Percentiles rank a stretch among this genome's conserved stretches.
Conservation (phyloP, 2,888 invertebrate species). For the Lomographa bimaculata region DNA sequence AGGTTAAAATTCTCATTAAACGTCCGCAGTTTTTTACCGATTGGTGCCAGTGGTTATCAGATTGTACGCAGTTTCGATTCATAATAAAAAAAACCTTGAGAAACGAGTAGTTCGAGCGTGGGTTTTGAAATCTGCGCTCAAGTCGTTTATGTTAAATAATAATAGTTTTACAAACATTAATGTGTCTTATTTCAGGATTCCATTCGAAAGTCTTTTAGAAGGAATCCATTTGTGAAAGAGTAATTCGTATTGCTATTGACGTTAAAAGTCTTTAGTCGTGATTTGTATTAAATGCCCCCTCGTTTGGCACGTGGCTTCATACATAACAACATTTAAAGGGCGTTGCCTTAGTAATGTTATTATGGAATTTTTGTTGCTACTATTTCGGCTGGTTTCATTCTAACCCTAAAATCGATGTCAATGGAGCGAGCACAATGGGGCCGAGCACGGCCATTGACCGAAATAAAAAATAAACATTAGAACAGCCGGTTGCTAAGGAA, state of each 20-base stretch:
- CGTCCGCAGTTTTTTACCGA: slow-evolving; percentile 53
- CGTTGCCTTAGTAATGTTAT: slow-evolving; percentile 11
- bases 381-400: slow-evolving; percentile 51
- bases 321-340: slow-evolving; percentile 25
- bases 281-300: slow-evolving; percentile 25
- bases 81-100: slow-evolving; percentile 50
- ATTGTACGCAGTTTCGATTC: slow-evolving; percentile 45
- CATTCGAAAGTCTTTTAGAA: slow-evolving; percentile 31
- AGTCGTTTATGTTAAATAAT: slow-evolving; percentile 44
- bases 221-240: slow-evolving; percentile 32
- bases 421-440: slow-evolving; percentile 66
- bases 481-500: slow-evolving; percentile 56
- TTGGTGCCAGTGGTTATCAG: slow-evolving; percentile 54
- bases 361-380: slow-evolving; percentile 16
- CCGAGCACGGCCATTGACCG: slow-evolving; percentile 73
- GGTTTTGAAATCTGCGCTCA: slow-evolving; percentile 54
- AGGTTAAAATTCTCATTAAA: slow-evolving; percentile 62
- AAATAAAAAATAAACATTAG: slow-evolving; percentile 70
- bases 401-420: slow-evolving; percentile 74
- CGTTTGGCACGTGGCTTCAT: slow-evolving; percentile 38
- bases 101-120: slow-evolving; percentile 53
- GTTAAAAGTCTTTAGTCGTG: slow-evolving; percentile 22
- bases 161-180: slow-evolving; percentile 41
- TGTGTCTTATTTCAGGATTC: slow-evolving; percentile 41
- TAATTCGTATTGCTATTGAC: slow-evolving; percentile 18